Evolutionary conservation across 2,113 vertebrate genomes (phyloP), one percentile per base, ranked within the genome.

Genomic region (Oncorhynchus tshawytscha): DNA sequence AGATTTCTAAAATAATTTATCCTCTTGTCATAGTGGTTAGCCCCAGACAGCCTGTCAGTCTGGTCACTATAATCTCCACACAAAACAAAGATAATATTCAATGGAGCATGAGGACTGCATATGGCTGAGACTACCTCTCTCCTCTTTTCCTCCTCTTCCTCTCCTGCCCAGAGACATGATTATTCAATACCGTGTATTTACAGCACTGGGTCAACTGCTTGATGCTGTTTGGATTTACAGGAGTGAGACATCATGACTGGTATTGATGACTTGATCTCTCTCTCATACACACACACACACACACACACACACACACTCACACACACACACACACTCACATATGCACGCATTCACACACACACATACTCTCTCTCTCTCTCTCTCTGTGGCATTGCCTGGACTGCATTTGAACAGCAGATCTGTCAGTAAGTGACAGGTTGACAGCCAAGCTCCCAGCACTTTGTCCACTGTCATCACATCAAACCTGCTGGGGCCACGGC

Each of bases 381-480:
- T 84, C 81, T 79, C 75, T 87, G 88, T 90, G 87, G 88, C 75
- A 76, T 85, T 91, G 92, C 93, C 94, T 94, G 91, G 95, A 94
- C 92, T 95, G 94, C 90, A 94, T 96, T 94, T 94, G 93, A 96
- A 95, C 96, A 96, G 92, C 94, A 95, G 96, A 96, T 97, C 95
- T 97, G 96, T 96, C 95, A 96, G 94, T 89, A 91, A 93, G 94
- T 96, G 96, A 97, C 96, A 96, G 94, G 93, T 95, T 96, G 96
- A 96, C 96, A 96, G 95, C 91, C 95, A 92, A 85, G 95, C 95
- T 95, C 94, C 95, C 91, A 96, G 96, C 95, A 95, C 95, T 96
- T 95, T 97, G 96, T 98, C 96, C 94, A 94, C 92, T 95, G 94
- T 94, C 91, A 95, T 98, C 95, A 97, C 82, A 90, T 97, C 96